Conservation (phyloP, 2,113 vertebrate species). For the Micromys minutus region DNA sequence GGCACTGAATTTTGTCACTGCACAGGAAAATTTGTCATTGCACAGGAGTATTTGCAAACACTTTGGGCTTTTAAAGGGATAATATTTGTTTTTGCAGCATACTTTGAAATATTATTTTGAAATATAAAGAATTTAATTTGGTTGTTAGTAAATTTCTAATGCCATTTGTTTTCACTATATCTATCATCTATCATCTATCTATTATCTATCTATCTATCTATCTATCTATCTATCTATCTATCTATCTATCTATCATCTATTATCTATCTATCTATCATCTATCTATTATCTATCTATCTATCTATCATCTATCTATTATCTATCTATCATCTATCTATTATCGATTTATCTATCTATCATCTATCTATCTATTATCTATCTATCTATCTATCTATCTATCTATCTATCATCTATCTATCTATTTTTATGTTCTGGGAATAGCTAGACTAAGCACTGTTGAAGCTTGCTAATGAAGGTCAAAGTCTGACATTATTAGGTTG, state of each 20-base stretch:
- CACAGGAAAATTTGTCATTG: not conserved
- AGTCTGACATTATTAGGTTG: too few relatives aligned
- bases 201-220: too few relatives aligned
- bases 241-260: not conserved
- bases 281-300: not conserved
- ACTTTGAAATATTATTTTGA: conserved; percentile 27
- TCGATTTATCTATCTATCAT: too few relatives aligned
- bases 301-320: too few relatives aligned
- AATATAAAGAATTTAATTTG: conserved; percentile 14
- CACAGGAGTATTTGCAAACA: not conserved
- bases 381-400: too few relatives aligned
- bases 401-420: not conserved
- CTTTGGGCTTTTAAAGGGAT: not conserved
- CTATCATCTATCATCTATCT: too few relatives aligned
- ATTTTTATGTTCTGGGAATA: not conserved
- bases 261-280: too few relatives aligned
- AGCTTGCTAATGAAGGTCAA: too few relatives aligned
- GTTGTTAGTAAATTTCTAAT: not conserved
- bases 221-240: too few relatives aligned
- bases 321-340: too few relatives aligned
- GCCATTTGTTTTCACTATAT: not conserved
- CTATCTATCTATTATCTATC: not conserved
- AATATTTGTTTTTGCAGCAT: not conserved
- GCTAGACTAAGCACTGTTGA: not conserved
- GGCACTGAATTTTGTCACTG: too few relatives aligned